phyloP scores from a whole-genome alignment of 2,888 invertebrate species.

The Pachymerium ferrugineum region DNA sequence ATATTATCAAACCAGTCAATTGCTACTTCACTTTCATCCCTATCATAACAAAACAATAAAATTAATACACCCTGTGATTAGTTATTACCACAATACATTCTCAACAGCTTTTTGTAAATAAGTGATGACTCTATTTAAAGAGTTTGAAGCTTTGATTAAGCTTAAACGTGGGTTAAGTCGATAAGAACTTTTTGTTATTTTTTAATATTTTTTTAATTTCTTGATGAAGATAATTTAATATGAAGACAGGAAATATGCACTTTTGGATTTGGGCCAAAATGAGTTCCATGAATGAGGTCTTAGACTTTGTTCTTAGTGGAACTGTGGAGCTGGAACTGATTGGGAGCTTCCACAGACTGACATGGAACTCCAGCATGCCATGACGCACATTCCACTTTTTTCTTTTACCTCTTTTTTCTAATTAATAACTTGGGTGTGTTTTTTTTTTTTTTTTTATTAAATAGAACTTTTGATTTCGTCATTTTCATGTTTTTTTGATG shows the following conservation, averaged over 20 bases:
- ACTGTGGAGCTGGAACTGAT: constrained; percentile 16
- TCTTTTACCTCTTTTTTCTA: background rate
- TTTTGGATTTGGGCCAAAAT: background rate
- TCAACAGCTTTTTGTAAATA: too few relatives aligned
- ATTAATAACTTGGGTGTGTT: background rate
- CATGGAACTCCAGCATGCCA: background rate
- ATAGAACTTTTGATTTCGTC: too few relatives aligned
- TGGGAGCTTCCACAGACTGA: background rate
- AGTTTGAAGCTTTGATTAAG: too few relatives aligned
- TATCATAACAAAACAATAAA: too few relatives aligned
- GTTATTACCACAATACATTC: too few relatives aligned
- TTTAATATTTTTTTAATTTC: background rate
- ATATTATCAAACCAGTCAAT: too few relatives aligned
- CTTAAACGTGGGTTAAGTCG: background rate
- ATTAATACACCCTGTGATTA: too few relatives aligned
- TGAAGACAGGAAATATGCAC: constrained; percentile 1
- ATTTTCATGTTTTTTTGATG: too few relatives aligned
- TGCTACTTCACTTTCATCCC: too few relatives aligned
- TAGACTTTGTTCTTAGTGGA: background rate
- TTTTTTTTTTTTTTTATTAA: too few relatives aligned
- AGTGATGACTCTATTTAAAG: too few relatives aligned
- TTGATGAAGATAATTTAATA: background rate
- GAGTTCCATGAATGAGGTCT: background rate
- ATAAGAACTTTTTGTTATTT: background rate
- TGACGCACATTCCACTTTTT: background rate